phyloP scores from a whole-genome alignment of 2,797 vertebrate genomes.

The Setipinna tenuifilis region DNA sequence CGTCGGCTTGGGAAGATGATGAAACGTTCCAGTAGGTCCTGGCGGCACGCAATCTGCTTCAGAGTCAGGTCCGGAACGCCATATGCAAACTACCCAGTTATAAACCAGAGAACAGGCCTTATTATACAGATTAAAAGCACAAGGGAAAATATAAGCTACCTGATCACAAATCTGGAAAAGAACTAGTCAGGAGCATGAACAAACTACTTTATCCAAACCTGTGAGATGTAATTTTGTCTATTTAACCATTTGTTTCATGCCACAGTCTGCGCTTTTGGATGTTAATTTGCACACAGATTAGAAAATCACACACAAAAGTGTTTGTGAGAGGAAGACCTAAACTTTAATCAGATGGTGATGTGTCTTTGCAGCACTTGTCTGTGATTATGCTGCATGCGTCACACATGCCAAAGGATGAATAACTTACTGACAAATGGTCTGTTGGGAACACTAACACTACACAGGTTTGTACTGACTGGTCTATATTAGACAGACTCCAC shows the following conservation, averaged over 20 bases:
- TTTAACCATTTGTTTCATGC: not conserved
- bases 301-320: not conserved
- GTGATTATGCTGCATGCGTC: not conserved
- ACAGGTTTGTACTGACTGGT: no score
- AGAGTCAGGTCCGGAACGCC: conserved; percentile 88
- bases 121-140: conserved; percentile 5
- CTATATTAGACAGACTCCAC: no score
- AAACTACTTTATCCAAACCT: not conserved
- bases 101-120: not conserved
- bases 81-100: conserved; percentile 81
- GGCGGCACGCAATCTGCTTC: conserved; percentile 93
- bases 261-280: no score
- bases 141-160: conserved; percentile 23
- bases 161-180: not conserved
- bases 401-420: not conserved
- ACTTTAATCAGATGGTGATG: no score
- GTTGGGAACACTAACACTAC: no score
- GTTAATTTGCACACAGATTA: not conserved
- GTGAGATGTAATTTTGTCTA: not conserved
- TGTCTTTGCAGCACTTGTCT: no score
- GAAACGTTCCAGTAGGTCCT: conserved; percentile 85
- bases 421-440: not conserved
- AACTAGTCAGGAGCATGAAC: not conserved
- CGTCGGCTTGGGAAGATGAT: conserved; percentile 86
- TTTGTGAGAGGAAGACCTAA: no score